Evolutionary conservation across 2,888 invertebrate genomes (phyloP).

Genomic region (Polydrusus cervinus): DNA sequence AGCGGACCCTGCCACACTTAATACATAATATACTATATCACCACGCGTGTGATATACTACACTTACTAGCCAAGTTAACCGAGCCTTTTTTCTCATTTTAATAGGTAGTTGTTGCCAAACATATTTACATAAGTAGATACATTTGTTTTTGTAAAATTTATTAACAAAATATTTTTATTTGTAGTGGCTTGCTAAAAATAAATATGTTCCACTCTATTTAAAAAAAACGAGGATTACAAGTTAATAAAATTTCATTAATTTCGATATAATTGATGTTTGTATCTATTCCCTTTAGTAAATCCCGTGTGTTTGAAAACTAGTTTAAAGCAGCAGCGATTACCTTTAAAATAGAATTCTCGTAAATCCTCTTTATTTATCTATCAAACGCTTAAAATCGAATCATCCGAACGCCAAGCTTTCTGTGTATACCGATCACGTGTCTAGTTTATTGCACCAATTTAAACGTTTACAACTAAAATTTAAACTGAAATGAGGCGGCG

Average conservation of each 20-base stretch:
- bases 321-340: constrained; percentile 38
- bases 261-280: not conserved
- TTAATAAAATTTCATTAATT: not conserved
- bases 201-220: too few species aligned
- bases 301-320: constrained; percentile 28
- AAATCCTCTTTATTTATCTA: constrained; percentile 46
- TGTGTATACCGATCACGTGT: constrained; percentile 54
- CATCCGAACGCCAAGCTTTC: constrained; percentile 45
- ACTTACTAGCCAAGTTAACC: too few species aligned
- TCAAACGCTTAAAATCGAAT: constrained; percentile 48
- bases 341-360: constrained; percentile 41
- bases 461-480: constrained; percentile 53
- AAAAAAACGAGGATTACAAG: too few species aligned
- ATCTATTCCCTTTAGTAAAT: constrained; percentile 7
- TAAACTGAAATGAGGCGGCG: constrained; percentile 44
- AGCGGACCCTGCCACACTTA: too few species aligned
- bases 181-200: too few species aligned
- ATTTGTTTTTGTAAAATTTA: too few species aligned
- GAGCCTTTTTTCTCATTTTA: too few species aligned
- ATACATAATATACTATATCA: too few species aligned
- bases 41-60: too few species aligned
- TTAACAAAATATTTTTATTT: too few species aligned
- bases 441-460: constrained; percentile 52
- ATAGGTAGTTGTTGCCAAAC: too few species aligned
- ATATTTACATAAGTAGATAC: too few species aligned